A percentile compares a stretch with the other conserved stretches of the same genome.
Evolutionary conservation across 2,888 invertebrate species (phyloP).

Genomic region (Chironomus riparius): DNA sequence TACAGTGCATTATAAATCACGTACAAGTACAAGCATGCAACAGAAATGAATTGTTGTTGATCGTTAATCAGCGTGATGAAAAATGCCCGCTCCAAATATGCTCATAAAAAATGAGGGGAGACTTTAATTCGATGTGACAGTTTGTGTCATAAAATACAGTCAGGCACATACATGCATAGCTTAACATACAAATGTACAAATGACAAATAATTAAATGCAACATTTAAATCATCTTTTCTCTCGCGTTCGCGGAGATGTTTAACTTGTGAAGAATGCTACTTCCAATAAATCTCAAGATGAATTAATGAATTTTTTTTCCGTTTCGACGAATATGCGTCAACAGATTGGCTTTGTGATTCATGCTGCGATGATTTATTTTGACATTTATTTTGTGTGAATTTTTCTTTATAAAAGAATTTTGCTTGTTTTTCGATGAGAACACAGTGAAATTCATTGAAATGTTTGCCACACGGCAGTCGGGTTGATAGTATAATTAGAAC

Average conservation of each 20-base stretch:
- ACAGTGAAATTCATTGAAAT: too few species aligned
- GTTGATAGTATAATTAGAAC: too few species aligned
- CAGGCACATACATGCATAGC: neutral
- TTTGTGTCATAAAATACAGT: neutral
- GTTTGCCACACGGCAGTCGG: too few species aligned
- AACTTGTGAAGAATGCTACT: neutral
- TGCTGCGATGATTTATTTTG: too few species aligned
- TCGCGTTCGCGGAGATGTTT: neutral
- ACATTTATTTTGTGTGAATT: too few species aligned
- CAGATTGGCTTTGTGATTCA: neutral
- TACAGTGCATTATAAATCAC: neutral
- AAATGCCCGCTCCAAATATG: neutral
- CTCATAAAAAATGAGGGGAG: neutral
- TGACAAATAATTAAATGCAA: conserved; percentile 18
- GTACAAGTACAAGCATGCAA: neutral
- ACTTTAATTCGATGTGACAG: conserved; percentile 6
- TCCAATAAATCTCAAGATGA: neutral
- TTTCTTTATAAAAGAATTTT: too few species aligned
- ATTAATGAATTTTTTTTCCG: neutral
- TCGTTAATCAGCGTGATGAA: neutral
- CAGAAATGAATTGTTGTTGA: neutral
- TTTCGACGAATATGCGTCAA: neutral
- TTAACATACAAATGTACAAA: neutral
- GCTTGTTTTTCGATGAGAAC: too few species aligned
- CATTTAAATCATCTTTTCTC: conserved; percentile 13